phyloP scores from a whole-genome alignment of 2,888 invertebrate genomes.

The Megalurothrips usitatus region DNA sequence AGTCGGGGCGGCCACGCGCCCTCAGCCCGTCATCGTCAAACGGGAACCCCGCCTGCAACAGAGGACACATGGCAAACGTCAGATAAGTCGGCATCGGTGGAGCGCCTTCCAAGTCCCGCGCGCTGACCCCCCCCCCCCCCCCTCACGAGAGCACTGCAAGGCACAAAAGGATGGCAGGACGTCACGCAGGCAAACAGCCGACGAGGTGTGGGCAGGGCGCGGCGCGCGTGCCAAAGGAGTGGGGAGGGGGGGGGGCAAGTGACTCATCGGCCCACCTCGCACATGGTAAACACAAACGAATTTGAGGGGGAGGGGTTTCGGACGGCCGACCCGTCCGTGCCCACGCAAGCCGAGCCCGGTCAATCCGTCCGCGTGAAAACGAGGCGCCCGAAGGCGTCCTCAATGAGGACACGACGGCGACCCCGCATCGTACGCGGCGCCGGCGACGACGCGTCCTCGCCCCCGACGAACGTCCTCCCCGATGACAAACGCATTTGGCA shows the following conservation, averaged over 20 bases:
- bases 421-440: background rate
- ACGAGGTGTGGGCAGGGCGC: background rate
- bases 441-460: background rate
- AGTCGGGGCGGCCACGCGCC: slow-evolving; percentile 49
- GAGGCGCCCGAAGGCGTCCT: background rate
- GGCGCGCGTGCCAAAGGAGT: background rate
- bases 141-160: background rate
- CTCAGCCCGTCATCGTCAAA: slow-evolving; percentile 61
- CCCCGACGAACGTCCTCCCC: background rate
- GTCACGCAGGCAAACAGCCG: slow-evolving; percentile 1
- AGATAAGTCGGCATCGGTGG: no score
- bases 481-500: slow-evolving; percentile 26
- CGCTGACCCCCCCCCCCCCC: background rate
- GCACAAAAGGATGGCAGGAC: background rate
- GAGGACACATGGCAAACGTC: slow-evolving; percentile 27
- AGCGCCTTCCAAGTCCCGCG: background rate
- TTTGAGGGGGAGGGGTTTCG: background rate
- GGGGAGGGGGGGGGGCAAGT: background rate
- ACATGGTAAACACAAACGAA: slow-evolving; percentile 7
- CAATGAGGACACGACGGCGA: background rate
- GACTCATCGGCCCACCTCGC: background rate
- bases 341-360: background rate
- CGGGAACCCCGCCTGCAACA: slow-evolving; percentile 55
- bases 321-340: background rate
- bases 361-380: background rate